Evolutionary conservation across 92 coral and sea anemone species (phyloP).

Genomic region (Porites lobata): DNA sequence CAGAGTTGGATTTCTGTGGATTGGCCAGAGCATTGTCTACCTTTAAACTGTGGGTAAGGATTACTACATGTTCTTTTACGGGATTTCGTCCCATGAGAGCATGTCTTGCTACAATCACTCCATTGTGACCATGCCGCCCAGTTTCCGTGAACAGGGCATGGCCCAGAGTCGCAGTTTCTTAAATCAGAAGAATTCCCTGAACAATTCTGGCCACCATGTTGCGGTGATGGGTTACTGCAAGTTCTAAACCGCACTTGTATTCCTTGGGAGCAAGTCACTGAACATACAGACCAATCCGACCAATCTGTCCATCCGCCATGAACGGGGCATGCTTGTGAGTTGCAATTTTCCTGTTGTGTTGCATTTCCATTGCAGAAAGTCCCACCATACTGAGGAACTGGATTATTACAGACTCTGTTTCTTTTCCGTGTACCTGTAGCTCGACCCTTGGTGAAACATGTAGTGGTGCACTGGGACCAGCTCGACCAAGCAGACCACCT

Average conservation of each 20-base stretch:
- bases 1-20: constrained; percentile 50
- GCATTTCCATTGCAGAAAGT: constrained; percentile 55
- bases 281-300: constrained; percentile 85
- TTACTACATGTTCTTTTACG: constrained; percentile 75
- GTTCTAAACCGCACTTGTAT: constrained; percentile 56
- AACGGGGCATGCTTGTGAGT: constrained; percentile 74
- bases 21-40: constrained; percentile 68
- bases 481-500: constrained; percentile 81
- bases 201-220: constrained; percentile 77
- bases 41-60: constrained; percentile 78
- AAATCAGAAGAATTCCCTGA: constrained; percentile 73
- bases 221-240: constrained; percentile 69
- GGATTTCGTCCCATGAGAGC: constrained; percentile 67
- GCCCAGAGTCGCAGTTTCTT: constrained; percentile 52
- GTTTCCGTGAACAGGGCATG: constrained; percentile 84
- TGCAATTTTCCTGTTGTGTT: constrained; percentile 60
- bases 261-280: constrained; percentile 80
- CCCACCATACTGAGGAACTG: constrained; percentile 76
- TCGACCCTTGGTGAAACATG: constrained; percentile 53
- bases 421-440: constrained; percentile 67
- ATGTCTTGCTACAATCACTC: constrained; percentile 81
- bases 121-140: constrained; percentile 90
- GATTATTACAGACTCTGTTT: constrained; percentile 68
- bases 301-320: constrained; percentile 81
- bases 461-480: constrained; percentile 82